These are phyloP conservation scores for Amiota communis DNA, from an alignment of 2,888 invertebrate species.

Conservation along the genomic window DNA sequence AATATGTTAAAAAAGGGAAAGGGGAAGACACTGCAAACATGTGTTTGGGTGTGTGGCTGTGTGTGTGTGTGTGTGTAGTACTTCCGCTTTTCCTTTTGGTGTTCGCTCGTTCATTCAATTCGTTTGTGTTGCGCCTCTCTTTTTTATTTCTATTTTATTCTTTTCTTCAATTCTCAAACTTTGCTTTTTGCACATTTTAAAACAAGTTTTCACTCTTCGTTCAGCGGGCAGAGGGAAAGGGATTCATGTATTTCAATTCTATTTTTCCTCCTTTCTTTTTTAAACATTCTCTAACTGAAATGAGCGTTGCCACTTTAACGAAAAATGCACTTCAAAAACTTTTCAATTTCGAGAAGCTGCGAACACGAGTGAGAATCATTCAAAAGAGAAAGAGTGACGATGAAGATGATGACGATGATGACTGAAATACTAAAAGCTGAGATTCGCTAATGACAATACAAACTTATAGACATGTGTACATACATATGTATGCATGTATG, in stretches of 20 bases:
- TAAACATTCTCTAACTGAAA: constrained; percentile 24
- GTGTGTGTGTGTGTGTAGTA: constrained; percentile 50
- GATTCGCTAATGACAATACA: constrained; percentile 62
- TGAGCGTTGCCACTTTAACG: constrained; percentile 54
- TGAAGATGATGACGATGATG: background rate
- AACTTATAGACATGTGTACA: constrained; percentile 28
- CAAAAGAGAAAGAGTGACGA: constrained; percentile 26
- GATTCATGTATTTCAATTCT: constrained; percentile 22
- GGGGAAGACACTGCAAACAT: background rate
- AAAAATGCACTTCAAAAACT: constrained; percentile 64
- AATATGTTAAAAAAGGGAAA: background rate
- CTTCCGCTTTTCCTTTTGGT: constrained; percentile 59
- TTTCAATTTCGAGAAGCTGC: constrained; percentile 56
- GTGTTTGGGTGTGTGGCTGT: constrained; percentile 15
- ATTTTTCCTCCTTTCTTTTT: constrained; percentile 25
- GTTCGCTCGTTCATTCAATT: constrained; percentile 44
- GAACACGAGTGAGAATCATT: too few relatives aligned
- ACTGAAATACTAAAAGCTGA: constrained; percentile 14
- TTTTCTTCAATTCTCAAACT: constrained; percentile 34
- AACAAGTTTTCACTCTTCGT: background rate
- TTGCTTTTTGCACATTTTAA: background rate
- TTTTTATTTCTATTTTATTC: constrained; percentile 35
- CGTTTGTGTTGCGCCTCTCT: constrained; percentile 56
- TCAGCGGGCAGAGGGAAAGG: background rate
- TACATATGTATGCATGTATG: constrained; percentile 40